Percentiles rank a stretch among this genome's conserved stretches.
Evolutionary conservation across 1,140 invertebrate genomes (phyloP).

Genomic region (Sipha flava): DNA sequence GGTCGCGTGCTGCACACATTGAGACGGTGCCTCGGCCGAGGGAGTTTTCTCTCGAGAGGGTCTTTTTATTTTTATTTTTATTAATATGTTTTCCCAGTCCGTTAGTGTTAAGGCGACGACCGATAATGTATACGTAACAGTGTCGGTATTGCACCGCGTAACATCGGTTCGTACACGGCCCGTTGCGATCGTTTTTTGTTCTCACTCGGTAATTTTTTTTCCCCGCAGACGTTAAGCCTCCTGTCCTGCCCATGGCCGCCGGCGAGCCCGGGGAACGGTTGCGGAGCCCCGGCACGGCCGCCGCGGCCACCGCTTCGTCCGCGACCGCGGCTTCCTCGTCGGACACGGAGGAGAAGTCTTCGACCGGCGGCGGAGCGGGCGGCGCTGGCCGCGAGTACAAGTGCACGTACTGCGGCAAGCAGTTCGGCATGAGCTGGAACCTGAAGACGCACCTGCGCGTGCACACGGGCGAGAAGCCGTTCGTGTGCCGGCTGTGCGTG

Average conservation of each 20-base stretch:
- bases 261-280: background rate
- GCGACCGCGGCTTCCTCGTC: background rate
- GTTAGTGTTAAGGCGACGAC: no score
- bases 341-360: background rate
- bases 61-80: no score
- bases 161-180: no score
- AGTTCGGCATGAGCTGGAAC: conserved; percentile 84
- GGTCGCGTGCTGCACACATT: no score
- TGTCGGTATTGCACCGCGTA: no score
- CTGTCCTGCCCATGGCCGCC: background rate
- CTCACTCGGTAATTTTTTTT: background rate
- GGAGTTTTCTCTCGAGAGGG: no score
- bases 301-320: background rate
- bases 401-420: conserved; percentile 78
- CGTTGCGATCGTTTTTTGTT: no score
- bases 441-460: conserved; percentile 74
- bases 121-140: no score
- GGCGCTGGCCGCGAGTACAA: conserved; percentile 62
- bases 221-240: background rate
- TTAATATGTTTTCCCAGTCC: no score
- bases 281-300: background rate
- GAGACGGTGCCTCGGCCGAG: no score
- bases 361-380: background rate
- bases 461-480: conserved; percentile 78
- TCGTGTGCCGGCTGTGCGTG: conserved; percentile 73